Evolutionary conservation across 1,140 invertebrate species (phyloP).

Genomic region (Hetaerina americana): DNA sequence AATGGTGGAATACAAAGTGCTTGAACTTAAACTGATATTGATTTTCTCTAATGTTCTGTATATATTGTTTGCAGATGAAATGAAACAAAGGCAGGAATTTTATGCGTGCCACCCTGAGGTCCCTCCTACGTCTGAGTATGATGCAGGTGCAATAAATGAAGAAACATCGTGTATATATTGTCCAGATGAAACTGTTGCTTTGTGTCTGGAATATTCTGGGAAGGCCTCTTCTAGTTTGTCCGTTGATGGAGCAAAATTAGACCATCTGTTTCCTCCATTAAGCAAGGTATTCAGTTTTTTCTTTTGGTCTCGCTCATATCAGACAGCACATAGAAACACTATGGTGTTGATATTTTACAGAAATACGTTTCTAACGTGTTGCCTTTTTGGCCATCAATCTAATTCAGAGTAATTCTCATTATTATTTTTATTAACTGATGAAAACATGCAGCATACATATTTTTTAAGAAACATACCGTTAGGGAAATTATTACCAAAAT

Average conservation of each 20-base stretch:
- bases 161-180: neutral
- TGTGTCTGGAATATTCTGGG: neutral
- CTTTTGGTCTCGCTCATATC: neutral
- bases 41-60: no score
- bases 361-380: no score
- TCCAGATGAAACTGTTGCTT: neutral
- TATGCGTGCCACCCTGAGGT: conserved; percentile 59
- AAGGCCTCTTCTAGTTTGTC: neutral
- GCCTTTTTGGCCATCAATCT: no score
- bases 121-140: neutral
- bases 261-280: neutral
- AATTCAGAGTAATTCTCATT: no score
- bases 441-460: no score
- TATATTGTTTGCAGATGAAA: conserved; percentile 49
- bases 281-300: neutral
- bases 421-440: no score
- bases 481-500: no score
- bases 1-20: no score
- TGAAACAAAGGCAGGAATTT: conserved; percentile 71
- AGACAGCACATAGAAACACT: neutral
- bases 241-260: neutral
- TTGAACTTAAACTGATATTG: no score
- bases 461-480: no score
- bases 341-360: neutral
- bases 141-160: neutral